A percentile compares a stretch with the other conserved stretches of the same genome.
These are phyloP conservation scores for Mormyrops boulengeri DNA, from an alignment of 2,797 vertebrate species.

Conservation along the genomic window DNA sequence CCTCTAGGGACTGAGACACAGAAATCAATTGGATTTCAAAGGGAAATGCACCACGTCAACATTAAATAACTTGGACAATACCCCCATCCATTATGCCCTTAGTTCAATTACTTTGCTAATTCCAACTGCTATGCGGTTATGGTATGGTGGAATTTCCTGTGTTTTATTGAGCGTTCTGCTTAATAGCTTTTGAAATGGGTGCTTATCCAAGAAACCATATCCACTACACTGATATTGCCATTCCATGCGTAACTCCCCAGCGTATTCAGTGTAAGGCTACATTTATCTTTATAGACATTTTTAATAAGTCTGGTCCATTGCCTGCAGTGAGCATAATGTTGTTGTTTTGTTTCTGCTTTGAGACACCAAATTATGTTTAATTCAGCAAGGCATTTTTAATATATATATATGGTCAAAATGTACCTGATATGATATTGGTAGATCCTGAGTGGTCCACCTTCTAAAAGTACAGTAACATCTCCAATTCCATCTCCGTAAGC, in stretches of 20 bases:
- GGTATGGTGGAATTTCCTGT: slow-evolving; percentile 18
- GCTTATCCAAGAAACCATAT: slow-evolving; percentile 22
- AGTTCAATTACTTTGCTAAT: slow-evolving; percentile 23
- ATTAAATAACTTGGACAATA: slow-evolving; percentile 9
- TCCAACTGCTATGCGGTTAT: slow-evolving; percentile 28
- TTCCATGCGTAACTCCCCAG: slow-evolving; percentile 37
- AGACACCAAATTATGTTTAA: not conserved
- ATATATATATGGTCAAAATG: not conserved
- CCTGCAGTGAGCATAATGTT: not conserved
- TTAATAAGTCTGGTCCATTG: not conserved
- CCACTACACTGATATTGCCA: slow-evolving; percentile 16
- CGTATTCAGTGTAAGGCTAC: slow-evolving; percentile 11
- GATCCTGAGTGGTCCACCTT: not conserved
- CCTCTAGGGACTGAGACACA: not conserved
- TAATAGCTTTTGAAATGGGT: slow-evolving; percentile 27
- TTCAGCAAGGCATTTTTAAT: not conserved
- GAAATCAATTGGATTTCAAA: not conserved
- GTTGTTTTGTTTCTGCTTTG: not conserved
- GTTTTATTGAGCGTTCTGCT: slow-evolving; percentile 31
- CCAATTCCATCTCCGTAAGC: not conserved
- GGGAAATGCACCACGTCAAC: not conserved
- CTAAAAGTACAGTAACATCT: not conserved
- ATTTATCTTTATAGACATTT: slow-evolving; percentile 8
- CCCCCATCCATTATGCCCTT: slow-evolving; percentile 11
- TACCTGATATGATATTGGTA: not conserved